phyloP scores from a whole-genome alignment of 2,888 invertebrate species.

The Dicranocentrus wangi region DNA sequence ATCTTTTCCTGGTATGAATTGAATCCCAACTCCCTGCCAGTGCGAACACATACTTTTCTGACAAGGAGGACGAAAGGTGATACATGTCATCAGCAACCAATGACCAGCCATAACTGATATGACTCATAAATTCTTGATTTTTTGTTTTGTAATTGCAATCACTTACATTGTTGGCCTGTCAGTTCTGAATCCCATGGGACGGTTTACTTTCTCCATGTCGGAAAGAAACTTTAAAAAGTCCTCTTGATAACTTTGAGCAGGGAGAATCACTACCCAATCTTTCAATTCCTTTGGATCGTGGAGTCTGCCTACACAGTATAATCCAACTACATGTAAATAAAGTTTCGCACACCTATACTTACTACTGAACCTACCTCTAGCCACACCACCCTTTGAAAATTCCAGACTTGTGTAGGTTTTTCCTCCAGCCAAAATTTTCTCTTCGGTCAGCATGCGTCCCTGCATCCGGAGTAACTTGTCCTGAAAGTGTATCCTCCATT shows the following conservation, averaged over 20 bases:
- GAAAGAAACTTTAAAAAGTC: slow-evolving; percentile 10
- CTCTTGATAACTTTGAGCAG: background rate
- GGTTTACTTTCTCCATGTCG: background rate
- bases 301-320: background rate
- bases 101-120: too few relatives aligned
- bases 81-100: too few relatives aligned
- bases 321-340: too few relatives aligned
- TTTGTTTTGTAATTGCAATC: too few relatives aligned
- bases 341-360: too few relatives aligned
- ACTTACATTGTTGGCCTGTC: slow-evolving; percentile 16
- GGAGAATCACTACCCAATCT: slow-evolving; percentile 16
- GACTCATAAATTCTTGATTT: too few relatives aligned
- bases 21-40: too few relatives aligned
- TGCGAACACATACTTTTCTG: too few relatives aligned
- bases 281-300: slow-evolving; percentile 4
- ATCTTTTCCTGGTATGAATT: too few relatives aligned
- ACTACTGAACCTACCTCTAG: slow-evolving; percentile 25
- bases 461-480: background rate
- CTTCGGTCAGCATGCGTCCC: slow-evolving; percentile 7
- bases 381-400: background rate
- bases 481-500: slow-evolving; percentile 21
- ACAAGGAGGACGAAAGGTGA: too few relatives aligned
- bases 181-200: slow-evolving; percentile 6
- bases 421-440: slow-evolving; percentile 1
- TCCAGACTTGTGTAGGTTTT: background rate